Base-by-base conservation (phyloP, 2,888 invertebrate genomes). In the Seladonia tumulorum region DNA sequence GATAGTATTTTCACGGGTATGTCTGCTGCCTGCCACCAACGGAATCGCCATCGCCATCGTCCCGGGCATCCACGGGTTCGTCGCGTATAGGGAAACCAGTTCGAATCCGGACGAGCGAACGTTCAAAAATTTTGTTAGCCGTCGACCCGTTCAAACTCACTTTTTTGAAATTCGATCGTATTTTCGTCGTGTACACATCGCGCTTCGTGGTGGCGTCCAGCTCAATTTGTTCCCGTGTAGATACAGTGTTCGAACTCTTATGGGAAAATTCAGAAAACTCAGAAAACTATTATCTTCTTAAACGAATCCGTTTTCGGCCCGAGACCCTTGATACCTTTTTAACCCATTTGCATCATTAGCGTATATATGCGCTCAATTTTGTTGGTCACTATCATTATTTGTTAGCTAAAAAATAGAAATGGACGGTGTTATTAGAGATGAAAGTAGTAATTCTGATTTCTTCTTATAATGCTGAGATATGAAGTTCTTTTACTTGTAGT, bases 1-100 rank as follows among this genome's bases (percentile, higher is more conserved):
- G 66, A 74, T 74, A 68, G 79, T 68, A 74, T 80, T 74, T 80
- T 74, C n/a, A 53, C 68, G 47, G 45, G 16, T 60, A 71, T 39
- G 8, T n/a, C 42, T 25, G 63, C 63, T 29, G 29, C 63, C 7
- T 16, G 63, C 63, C 63, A 29, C n/a, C 10, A 53, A 35, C 35
- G 35, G 35, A n/a, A 12, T 60, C 25, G 29, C 60, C 60, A 25
- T 63, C 29, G 1, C 5, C 29, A 63, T 63, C 63, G 29, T 29
- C 2, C 63, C 16, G 29, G 1, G 1, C 63, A 5, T 29, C 29
- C 63, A 29, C 29, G 63, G 29, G 16, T 63, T 3, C 8, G 22
- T 39, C 5, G 22, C 35, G 49, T 72, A 71, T 60, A 25, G 76
- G 57, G 60, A 76, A 76, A 72, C 63, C 75, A 75, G 39, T 68